These are phyloP conservation scores for Perca flavescens DNA, from an alignment of 2,113 vertebrate species.

Conservation along the genomic window DNA sequence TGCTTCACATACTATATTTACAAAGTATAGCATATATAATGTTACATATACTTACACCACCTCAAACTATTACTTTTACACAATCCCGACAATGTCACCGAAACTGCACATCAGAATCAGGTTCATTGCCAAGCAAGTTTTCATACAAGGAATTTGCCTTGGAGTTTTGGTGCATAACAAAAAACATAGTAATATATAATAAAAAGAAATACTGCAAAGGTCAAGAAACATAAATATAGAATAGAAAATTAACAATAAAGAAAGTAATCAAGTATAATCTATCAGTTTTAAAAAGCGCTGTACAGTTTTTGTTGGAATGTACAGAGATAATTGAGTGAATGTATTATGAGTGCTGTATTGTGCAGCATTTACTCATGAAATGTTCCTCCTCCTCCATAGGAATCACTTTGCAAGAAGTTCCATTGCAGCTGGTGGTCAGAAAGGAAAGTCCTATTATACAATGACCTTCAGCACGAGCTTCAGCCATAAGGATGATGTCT, in stretches of 20 bases:
- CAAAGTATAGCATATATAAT: not conserved
- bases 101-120: not conserved
- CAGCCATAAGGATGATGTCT: slow-evolving; percentile 97
- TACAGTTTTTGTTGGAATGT: not conserved
- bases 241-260: not conserved
- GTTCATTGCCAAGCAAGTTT: not conserved
- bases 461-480: slow-evolving; percentile 95
- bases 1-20: not conserved
- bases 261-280: not conserved
- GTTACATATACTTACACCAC: not conserved
- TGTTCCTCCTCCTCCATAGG: slow-evolving; percentile 72
- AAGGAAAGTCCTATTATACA: slow-evolving; percentile 98
- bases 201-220: not conserved
- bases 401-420: slow-evolving; percentile 99
- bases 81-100: not conserved
- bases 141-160: not conserved
- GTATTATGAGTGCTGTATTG: not conserved
- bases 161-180: not conserved
- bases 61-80: not conserved
- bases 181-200: not conserved
- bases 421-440: slow-evolving; percentile 95
- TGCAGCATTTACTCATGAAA: slow-evolving; percentile 2
- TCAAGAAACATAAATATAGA: not conserved
- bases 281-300: not conserved
- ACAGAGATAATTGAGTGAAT: not conserved